Percentiles rank a stretch among this genome's conserved stretches.
These are phyloP conservation scores for Sminthopsis crassicaudata DNA, from an alignment of 2,113 vertebrate genomes.

Conservation along the genomic window DNA sequence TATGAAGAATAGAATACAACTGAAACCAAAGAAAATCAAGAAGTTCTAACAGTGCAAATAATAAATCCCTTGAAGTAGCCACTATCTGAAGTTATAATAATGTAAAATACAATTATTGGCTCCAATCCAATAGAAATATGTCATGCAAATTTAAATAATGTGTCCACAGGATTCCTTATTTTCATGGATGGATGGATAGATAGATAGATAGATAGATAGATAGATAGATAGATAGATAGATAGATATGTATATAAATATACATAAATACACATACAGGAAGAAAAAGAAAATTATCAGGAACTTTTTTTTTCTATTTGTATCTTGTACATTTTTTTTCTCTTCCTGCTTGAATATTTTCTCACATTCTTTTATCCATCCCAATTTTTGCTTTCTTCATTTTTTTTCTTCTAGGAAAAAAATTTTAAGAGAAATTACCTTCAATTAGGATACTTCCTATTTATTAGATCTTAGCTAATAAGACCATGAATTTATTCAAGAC, in stretches of 20 bases:
- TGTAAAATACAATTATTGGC: neutral
- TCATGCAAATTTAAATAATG: neutral
- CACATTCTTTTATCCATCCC: neutral
- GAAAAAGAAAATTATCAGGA: neutral
- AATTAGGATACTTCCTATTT: slow-evolving; percentile 10
- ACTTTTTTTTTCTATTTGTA: neutral
- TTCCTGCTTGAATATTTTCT: neutral
- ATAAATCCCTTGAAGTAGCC: neutral
- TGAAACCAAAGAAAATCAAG: no score
- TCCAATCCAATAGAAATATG: neutral
- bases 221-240: neutral
- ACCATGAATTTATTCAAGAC: slow-evolving; percentile 21
- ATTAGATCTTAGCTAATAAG: neutral
- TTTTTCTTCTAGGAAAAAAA: slow-evolving; percentile 35
- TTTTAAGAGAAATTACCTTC: slow-evolving; percentile 31
- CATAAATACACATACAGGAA: neutral
- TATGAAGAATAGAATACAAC: no score
- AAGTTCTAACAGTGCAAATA: neutral
- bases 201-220: neutral
- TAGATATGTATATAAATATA: neutral
- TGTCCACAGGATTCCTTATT: neutral
- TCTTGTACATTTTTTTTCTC: neutral
- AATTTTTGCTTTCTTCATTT: slow-evolving; percentile 6
- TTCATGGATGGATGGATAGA: neutral
- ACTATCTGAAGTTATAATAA: neutral